Percentiles rank a stretch among this genome's conserved stretches.
These are phyloP conservation scores for Anagrus nilaparvatae DNA, from an alignment of 1,140 invertebrate species.

Conservation along the genomic window DNA sequence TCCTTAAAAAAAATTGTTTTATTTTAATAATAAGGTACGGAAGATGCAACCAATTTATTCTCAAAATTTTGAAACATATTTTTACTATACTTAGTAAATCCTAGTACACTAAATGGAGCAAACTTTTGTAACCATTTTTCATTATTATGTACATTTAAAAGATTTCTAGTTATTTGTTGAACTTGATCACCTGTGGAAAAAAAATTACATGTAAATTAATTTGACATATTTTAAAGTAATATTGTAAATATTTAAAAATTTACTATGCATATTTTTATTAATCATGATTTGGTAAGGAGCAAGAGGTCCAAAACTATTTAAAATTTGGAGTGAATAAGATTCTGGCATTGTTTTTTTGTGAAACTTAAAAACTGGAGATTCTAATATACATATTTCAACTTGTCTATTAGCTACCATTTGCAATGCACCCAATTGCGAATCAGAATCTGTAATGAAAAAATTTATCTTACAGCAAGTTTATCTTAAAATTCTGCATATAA, in stretches of 20 bases:
- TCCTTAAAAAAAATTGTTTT: neutral
- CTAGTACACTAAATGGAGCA: slow-evolving; percentile 19
- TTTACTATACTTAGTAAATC: slow-evolving; percentile 30
- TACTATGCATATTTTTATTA: slow-evolving; percentile 41
- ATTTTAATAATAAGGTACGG: slow-evolving; percentile 38
- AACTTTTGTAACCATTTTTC: slow-evolving; percentile 24
- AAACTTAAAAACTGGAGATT: slow-evolving; percentile 40
- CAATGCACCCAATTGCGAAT: slow-evolving; percentile 42
- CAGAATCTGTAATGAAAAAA: slow-evolving; percentile 29
- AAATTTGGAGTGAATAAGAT: slow-evolving; percentile 35
- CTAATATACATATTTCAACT: slow-evolving; percentile 44
- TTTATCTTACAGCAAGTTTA: neutral
- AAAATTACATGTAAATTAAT: slow-evolving; percentile 2
- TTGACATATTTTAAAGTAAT: neutral
- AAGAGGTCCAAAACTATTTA: slow-evolving; percentile 44
- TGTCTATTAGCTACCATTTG: slow-evolving; percentile 45
- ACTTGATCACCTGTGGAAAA: slow-evolving; percentile 24
- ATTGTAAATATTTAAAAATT: slow-evolving; percentile 3
- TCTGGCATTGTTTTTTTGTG: slow-evolving; percentile 37
- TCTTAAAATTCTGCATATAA: neutral
- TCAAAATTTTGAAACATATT: slow-evolving; percentile 30
- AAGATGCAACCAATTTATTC: slow-evolving; percentile 31
- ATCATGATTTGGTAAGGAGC: slow-evolving; percentile 46
- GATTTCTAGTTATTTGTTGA: slow-evolving; percentile 32
- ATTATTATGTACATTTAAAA: slow-evolving; percentile 32